Percentiles rank a stretch among this genome's conserved stretches.
These are phyloP conservation scores for Thaumetopoea pityocampa DNA, from an alignment of 1,140 invertebrate genomes.

Conservation along the genomic window DNA sequence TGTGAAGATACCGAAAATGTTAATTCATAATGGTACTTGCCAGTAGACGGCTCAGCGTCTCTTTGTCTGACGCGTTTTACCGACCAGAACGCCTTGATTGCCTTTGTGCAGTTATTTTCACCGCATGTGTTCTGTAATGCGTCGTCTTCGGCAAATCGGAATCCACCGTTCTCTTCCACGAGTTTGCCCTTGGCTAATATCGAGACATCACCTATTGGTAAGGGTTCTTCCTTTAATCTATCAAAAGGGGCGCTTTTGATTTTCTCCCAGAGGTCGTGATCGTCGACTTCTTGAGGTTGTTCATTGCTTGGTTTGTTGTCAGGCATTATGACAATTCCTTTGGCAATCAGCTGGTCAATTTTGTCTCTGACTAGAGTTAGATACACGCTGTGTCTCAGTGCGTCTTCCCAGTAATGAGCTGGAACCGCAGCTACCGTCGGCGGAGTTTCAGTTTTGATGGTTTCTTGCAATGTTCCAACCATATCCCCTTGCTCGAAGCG, in stretches of 20 bases:
- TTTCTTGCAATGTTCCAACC: constrained; percentile 64
- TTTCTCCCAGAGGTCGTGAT: constrained; percentile 72
- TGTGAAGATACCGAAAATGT: constrained; percentile 79
- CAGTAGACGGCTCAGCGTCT: constrained; percentile 63
- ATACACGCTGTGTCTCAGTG: constrained; percentile 77
- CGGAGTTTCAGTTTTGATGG: constrained; percentile 38
- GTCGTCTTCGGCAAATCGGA: constrained; percentile 77
- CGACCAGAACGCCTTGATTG: constrained; percentile 78
- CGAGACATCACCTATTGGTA: constrained; percentile 78
- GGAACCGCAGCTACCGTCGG: constrained; percentile 39
- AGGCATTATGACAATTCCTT: constrained; percentile 48
- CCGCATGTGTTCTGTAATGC: constrained; percentile 61
- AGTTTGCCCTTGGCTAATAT: constrained; percentile 78
- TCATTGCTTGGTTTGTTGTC: constrained; percentile 35
- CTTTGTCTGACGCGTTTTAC: constrained; percentile 79
- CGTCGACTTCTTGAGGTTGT: constrained; percentile 51
- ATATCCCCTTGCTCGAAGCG: constrained; percentile 44
- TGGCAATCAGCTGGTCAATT: constrained; percentile 64
- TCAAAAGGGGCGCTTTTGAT: constrained; percentile 76
- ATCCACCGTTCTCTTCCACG: constrained; percentile 68
- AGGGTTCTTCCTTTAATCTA: constrained; percentile 54
- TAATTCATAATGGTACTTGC: constrained; percentile 77
- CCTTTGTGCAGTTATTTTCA: constrained; percentile 50
- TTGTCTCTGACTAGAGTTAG: constrained; percentile 74
- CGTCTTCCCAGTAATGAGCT: constrained; percentile 76